Base-by-base conservation (phyloP, 2,888 invertebrate genomes). In the Drosophila infuscata region DNA sequence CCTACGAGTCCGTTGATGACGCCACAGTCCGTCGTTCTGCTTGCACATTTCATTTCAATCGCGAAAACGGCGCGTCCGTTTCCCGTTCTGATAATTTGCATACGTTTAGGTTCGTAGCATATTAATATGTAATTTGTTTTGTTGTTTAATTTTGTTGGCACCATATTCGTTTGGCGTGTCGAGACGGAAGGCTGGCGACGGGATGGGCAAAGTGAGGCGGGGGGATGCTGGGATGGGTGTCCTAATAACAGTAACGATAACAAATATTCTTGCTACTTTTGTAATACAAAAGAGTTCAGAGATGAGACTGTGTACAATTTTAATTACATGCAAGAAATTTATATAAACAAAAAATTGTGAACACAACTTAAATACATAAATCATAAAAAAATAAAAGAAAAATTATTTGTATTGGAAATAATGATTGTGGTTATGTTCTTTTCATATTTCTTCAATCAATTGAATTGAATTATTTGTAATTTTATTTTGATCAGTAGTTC, bases 261-360 rank as follows among this genome's bases (percentile, higher is more conserved):
- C 60, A 79, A 73, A 68, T 74, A 71, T 90, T 90, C 89, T 90
- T 90, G 85, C 85, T 87, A 75, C 83, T 90, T 89, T 83, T 85
- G 88, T 89, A 81, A 75, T 80, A 77, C 72, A 86, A 72, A 72
- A 84, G 83, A 80, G 85, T 85, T 89, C 89, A 87, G 84, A 87
- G 74, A 85, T 85, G 90, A 88, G 91, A 88, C 87, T 88, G 91
- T 86, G 81, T 89, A 87, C 85, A 89, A 89, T 81, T 88, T 76
- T 72, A 87, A 76, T 58, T 62, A 79, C 62, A 89, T 66, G 83
- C 86, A 85, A 88, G 75, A 80, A 89, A 75, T 74, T 83, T 48
- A 76, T 81, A 83, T 53, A 58, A 70, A 72, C 58, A 53, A 67
- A 65, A 74, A 72, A 65, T 56, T 85, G 88, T 90, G 72, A 84